Base-by-base conservation (phyloP, 2,888 invertebrate genomes). In the Mesorhabditis spiculigera region DNA sequence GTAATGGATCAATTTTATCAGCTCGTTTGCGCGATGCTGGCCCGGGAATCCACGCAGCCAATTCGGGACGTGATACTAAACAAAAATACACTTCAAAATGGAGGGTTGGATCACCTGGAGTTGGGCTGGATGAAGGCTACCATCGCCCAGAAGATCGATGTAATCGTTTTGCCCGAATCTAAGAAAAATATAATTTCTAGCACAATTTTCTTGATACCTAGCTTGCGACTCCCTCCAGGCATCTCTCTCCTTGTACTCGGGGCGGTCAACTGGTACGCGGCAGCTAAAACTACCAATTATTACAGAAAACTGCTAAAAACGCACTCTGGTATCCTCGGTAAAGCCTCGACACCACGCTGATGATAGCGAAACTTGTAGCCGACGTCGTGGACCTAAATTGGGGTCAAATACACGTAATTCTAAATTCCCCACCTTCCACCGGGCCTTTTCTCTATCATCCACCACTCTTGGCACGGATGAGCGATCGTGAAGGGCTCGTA, bases 11-110 rank as follows among this genome's bases (percentile, higher is more conserved):
- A 86, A 75, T 66, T 83, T 83, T 68, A 86, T 67, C n/a, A 86
- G 75, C 68, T 86, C 86, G 70, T 84, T 86, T 8, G 86, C 86
- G 63, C 73, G 68, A 71, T 86, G 85, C 62, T 92, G 92, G 0
- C 93, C 77, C 16, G 90, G 90, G 65, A 94, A 91, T 66, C 95
- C 96, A 81, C 93, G 90, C 50, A 97, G 88, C 95, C 95, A 97
- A 0, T 90, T 87, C 0, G 96, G 96, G 5, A 94, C 90, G 73
- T 91, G 91, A 84, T 94, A 94, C 13, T 94, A 13, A 70, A 68
- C 42, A 10, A 13, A 65, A 5, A 63, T 63, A 43, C 41, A 10
- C 58, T 58, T 58, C 28, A 4, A 41, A 41, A 62, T 62, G 63
- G 63, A 16, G 8, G 13, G 44, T 6, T 43, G 42, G 4, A 58